A percentile compares a stretch with the other conserved stretches of the same genome.
Evolutionary conservation across 2,113 vertebrate species (phyloP).

Genomic region (Chionodraco myersi): DNA sequence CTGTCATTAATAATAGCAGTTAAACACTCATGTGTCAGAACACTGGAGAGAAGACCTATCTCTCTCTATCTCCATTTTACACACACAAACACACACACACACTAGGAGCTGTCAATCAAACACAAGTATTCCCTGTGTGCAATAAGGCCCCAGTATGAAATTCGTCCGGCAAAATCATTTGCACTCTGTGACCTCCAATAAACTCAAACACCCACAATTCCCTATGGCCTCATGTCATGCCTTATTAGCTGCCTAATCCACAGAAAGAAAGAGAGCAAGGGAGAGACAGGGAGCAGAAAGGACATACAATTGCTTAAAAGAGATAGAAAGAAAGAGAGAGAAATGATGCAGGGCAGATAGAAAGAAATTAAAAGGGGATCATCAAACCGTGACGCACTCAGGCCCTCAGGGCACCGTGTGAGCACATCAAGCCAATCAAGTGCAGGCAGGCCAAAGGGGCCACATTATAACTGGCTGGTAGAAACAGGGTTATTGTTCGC

Average conservation of each 20-base stretch:
- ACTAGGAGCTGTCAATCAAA: conserved; percentile 30
- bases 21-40: conserved; percentile 11
- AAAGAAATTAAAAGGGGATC: conserved; percentile 69
- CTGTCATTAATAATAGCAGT: conserved; percentile 38
- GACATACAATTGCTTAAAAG: conserved; percentile 61
- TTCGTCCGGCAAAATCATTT: conserved; percentile 36
- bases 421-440: conserved; percentile 63
- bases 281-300: conserved; percentile 44
- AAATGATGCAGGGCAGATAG: conserved; percentile 57
- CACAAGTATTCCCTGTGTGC: conserved; percentile 7
- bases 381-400: conserved; percentile 69
- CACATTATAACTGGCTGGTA: conserved; percentile 62
- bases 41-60: not conserved
- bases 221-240: conserved; percentile 69
- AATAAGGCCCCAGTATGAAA: conserved; percentile 43
- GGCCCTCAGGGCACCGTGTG: conserved; percentile 52
- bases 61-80: not conserved
- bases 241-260: conserved; percentile 76
- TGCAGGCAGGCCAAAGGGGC: conserved; percentile 48
- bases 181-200: conserved; percentile 58
- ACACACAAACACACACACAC: not conserved
- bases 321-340: conserved; percentile 47
- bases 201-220: conserved; percentile 71
- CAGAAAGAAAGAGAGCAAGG: conserved; percentile 54
- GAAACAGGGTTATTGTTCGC: conserved; percentile 58